Evolutionary conservation across 2,888 invertebrate genomes (phyloP), one percentile per base, ranked within the genome.

Genomic region (Watsonalla binaria): DNA sequence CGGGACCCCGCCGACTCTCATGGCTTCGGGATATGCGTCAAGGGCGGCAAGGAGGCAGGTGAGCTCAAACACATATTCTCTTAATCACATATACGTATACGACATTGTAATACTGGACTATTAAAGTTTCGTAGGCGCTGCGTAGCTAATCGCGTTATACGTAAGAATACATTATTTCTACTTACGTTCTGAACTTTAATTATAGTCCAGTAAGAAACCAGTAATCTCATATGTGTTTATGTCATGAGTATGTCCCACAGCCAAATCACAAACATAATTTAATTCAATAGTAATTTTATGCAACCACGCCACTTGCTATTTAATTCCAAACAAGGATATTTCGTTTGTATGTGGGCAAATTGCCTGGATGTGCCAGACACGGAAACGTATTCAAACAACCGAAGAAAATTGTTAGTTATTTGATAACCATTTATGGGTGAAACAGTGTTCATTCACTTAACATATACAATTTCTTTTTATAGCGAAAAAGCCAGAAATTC

Each of bases 41-140:
- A 97, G 88, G 96, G 96, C 75, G 96, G 96, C 68, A 96, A 96
- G 90, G 96, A 96, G 85, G 95, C 96, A 84, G 96, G 96, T 96
- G 82, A 79, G 81, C 14, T 46, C 6, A 5, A 14, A 15, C 46
- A 45, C 24, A 24, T 24, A 24, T 24, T 4, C 24, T 2, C 24
- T 4, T 24, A 24, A 24, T 24, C 24, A 24, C 4, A 24, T 24
- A 24, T 4, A 24, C 4, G 24, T 24, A 24, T 2, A 24, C 24
- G 24, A 24, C 24, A 24, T 24, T 24, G 37, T 37, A 37, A 7
- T 37, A 37, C 8, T 37, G 2, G 7, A 37, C 35, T 45, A 7
- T 45, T 13, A 42, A 42, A 42, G 42, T 24, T 24, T 24, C 24
- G 24, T 24, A 24, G 24, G 24, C 24, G 24, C 24, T 24, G 24